These are phyloP conservation scores for Cryptoprocta ferox DNA, from an alignment of 2,797 vertebrate species.

Conservation along the genomic window DNA sequence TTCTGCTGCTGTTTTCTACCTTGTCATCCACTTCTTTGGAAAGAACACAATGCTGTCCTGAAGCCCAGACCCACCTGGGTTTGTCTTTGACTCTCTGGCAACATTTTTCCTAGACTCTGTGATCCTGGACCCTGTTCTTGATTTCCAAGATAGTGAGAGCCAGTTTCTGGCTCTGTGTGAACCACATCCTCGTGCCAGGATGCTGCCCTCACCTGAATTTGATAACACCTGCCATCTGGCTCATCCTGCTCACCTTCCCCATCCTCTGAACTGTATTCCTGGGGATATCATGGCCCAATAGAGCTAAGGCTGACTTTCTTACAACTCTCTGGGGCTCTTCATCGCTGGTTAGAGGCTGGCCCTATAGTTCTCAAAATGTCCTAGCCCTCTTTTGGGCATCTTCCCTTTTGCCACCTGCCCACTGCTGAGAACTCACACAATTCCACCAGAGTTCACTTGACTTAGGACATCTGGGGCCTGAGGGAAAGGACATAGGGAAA, in stretches of 20 bases:
- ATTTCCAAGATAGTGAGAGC: background rate
- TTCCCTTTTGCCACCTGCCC: background rate
- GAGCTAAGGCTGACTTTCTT: background rate
- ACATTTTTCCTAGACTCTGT: background rate
- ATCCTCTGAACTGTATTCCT: background rate
- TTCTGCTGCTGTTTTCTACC: background rate
- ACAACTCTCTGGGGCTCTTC: background rate
- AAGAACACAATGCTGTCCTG: background rate
- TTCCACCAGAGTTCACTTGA: background rate
- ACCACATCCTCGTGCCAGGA: background rate
- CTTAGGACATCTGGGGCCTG: background rate
- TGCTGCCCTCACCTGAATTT: background rate
- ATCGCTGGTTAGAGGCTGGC: background rate
- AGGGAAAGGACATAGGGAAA: background rate
- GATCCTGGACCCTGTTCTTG: background rate
- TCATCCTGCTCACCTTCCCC: background rate
- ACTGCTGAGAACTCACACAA: background rate
- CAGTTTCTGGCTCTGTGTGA: constrained; percentile 23
- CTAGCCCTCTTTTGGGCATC: background rate
- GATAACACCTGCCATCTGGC: background rate
- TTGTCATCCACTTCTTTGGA: background rate
- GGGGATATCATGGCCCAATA: background rate
- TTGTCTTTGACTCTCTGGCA: constrained; percentile 11
- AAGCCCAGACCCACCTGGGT: background rate
- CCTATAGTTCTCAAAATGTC: background rate